Conservation (phyloP, 2,888 invertebrate genomes). For the Athalia rosae region DNA sequence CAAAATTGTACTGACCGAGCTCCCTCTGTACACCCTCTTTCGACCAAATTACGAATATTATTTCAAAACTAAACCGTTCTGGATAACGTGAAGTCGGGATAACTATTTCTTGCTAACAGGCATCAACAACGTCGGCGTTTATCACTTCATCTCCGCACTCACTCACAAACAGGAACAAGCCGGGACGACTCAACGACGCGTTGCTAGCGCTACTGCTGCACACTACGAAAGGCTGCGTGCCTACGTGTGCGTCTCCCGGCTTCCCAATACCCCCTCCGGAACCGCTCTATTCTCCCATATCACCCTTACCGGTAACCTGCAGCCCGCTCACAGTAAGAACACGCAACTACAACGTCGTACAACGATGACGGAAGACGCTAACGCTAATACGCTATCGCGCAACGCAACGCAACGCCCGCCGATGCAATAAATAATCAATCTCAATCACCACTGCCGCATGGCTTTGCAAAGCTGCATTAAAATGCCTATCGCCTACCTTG, state of each 20-base stretch:
- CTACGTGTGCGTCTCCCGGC: constrained; percentile 11
- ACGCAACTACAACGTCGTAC: constrained; percentile 9
- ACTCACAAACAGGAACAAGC: background rate
- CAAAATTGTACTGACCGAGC: background rate
- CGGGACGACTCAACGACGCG: background rate
- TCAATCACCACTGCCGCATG: constrained; percentile 12
- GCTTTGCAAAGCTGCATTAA: background rate
- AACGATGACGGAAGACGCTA: background rate
- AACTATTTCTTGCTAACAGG: no score
- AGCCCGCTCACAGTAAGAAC: no score
- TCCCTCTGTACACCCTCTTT: constrained; percentile 40
- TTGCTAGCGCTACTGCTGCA: background rate
- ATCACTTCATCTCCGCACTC: background rate
- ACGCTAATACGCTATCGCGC: constrained; percentile 20
- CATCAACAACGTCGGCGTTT: no score
- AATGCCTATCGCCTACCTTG: constrained; percentile 27
- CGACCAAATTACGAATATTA: constrained; percentile 26
- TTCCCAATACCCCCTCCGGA: background rate
- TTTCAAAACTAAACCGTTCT: constrained; percentile 13
- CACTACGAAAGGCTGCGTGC: constrained; percentile 13
- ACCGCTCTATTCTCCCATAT: background rate
- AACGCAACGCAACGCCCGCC: constrained; percentile 28
- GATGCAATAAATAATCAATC: constrained; percentile 40
- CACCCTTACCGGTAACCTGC: background rate
- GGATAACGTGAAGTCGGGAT: background rate